These are phyloP conservation scores for Cartodere bifasciata DNA, from an alignment of 2,888 invertebrate genomes.

Conservation along the genomic window DNA sequence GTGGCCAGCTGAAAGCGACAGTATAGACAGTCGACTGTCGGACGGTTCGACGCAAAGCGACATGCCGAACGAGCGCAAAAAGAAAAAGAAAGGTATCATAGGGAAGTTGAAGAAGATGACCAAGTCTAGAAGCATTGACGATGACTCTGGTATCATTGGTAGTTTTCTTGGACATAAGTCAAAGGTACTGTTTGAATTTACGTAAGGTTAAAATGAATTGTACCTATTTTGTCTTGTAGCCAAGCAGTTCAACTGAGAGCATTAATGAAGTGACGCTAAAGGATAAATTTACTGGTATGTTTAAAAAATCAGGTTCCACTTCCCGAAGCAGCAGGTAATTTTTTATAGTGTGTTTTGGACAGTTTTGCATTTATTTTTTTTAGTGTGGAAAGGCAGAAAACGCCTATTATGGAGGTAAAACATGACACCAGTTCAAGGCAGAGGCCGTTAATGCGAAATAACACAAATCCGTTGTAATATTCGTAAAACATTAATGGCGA, in stretches of 20 bases:
- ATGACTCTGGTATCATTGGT: constrained; percentile 31
- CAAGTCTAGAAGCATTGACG: constrained; percentile 72
- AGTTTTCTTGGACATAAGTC: constrained; percentile 9
- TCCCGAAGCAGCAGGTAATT: constrained; percentile 55
- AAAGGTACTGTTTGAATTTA: constrained; percentile 1
- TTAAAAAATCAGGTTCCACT: constrained; percentile 52
- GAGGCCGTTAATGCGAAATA: constrained; percentile 43
- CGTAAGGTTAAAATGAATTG: constrained; percentile 1
- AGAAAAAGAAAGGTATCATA: constrained; percentile 68
- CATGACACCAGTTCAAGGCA: constrained; percentile 34
- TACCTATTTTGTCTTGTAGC: constrained; percentile 27
- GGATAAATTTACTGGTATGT: constrained; percentile 71
- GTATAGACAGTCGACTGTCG: constrained; percentile 72
- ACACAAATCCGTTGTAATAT: no score
- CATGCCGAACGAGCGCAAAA: constrained; percentile 54
- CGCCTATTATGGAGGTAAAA: constrained; percentile 16
- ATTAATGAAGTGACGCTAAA: constrained; percentile 55
- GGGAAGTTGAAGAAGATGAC: constrained; percentile 76
- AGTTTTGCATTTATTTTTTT: constrained; percentile 10
- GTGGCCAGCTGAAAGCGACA: constrained; percentile 54
- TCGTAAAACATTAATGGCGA: no score
- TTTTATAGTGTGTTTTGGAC: background rate
- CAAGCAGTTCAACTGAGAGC: constrained; percentile 63
- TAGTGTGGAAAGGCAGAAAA: constrained; percentile 28
- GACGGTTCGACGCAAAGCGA: constrained; percentile 80